Evolutionary conservation across 2,888 invertebrate genomes (phyloP), one percentile per base, ranked within the genome.

Genomic region (Bugula neritina): DNA sequence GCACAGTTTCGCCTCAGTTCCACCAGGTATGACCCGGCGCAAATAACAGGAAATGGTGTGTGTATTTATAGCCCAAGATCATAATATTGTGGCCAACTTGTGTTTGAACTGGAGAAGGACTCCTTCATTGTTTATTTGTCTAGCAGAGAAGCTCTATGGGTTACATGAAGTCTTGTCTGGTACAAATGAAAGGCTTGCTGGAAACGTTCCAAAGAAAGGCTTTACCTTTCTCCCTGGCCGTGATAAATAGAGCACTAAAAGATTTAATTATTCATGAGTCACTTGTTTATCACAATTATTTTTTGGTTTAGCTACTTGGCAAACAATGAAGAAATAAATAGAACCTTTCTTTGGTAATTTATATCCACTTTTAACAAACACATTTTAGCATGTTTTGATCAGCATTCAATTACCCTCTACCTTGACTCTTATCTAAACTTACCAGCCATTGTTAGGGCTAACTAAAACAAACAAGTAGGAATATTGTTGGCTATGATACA

Each of bases 341-440:
- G 10, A 43, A 43, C 43, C 43, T 43, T 43, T 43, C 43, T 10
- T 43, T 43, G 5, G 17, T 5, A 43, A 43, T 43, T 43, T 10
- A 43, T 43, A 63, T 63, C 63, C 21, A 25, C 63, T 63, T 63
- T 63, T 31, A 63, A 63, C 2, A 63, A 63, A 63, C 21, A 63
- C 63, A 57, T 27, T 63, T n/a, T n/a, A 13, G n/a, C 23, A 57
- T 21, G 31, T 21, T 27, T 63, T 63, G 63, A 43, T 43, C 43
- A 43, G 43, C 17, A 43, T 43, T 43, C 43, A 43, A 43, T 43
- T 43, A 43, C 43, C 43, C 17, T 5, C 5, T 17, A 10, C 17
- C 10, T 43, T 43, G 5, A 10, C 10, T 17, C 43, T 43, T 43
- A 43, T 43, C 43, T 43, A 43, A 43, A 43, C 17, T 10, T 55